Conservation (phyloP, 2,113 vertebrate genomes). For the Apeltes quadracus region DNA sequence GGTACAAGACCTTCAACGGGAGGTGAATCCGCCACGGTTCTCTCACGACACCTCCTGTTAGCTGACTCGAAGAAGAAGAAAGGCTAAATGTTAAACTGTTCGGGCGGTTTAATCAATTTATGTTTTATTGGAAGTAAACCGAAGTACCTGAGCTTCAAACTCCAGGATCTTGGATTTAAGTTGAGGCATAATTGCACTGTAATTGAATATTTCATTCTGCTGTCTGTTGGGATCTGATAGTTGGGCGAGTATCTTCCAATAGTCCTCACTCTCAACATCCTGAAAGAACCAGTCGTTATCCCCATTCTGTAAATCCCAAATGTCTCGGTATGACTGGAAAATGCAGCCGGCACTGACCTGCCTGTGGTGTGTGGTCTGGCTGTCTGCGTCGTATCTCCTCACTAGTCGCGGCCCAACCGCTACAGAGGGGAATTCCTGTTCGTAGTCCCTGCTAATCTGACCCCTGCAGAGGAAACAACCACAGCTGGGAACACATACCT, state of each 20-base stretch:
- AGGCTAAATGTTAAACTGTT: background rate
- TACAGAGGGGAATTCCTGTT: slow-evolving; percentile 78
- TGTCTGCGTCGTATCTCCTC: slow-evolving; percentile 24
- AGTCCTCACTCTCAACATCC: slow-evolving; percentile 84
- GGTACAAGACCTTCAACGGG: slow-evolving; percentile 80
- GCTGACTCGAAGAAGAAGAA: slow-evolving; percentile 69
- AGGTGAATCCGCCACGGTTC: slow-evolving; percentile 78
- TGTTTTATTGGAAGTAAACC: background rate
- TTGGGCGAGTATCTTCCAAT: slow-evolving; percentile 83
- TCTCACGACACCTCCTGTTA: slow-evolving; percentile 78
- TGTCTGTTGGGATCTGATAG: slow-evolving; percentile 73
- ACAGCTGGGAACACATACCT: slow-evolving; percentile 1
- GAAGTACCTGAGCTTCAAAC: slow-evolving; percentile 84
- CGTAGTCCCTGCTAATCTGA: slow-evolving; percentile 80
- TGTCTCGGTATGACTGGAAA: background rate
- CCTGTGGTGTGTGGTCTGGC: background rate
- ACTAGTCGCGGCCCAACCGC: slow-evolving; percentile 58
- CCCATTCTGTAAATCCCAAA: background rate
- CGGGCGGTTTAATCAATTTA: background rate
- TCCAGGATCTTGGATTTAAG: slow-evolving; percentile 76
- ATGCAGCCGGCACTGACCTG: slow-evolving; percentile 15
- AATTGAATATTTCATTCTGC: slow-evolving; percentile 67
- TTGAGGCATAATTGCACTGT: slow-evolving; percentile 72
- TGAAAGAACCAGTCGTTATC: slow-evolving; percentile 49
- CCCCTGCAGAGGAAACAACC: slow-evolving; percentile 60